A percentile compares a stretch with the other conserved stretches of the same genome.
phyloP scores from a whole-genome alignment of 1,140 invertebrate species.

The Lamellibrachia luymesi region DNA sequence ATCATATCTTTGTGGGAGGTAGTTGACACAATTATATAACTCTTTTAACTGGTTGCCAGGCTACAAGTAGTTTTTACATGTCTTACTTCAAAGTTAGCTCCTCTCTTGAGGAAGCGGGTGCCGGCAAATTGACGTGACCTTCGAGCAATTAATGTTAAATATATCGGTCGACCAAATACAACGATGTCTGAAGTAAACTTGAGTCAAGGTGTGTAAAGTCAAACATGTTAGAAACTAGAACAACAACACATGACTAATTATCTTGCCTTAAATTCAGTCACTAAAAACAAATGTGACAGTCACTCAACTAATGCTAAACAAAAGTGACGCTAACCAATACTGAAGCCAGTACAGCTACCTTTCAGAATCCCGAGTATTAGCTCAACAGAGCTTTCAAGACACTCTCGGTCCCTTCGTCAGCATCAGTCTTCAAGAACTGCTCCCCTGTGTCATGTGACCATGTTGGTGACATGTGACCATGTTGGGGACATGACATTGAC shows the following conservation, averaged over 20 bases:
- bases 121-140: constrained; percentile 89
- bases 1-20: no score
- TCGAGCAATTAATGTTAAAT: constrained; percentile 88
- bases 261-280: background rate
- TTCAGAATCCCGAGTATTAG: no score
- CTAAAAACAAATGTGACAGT: background rate
- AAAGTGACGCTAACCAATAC: background rate
- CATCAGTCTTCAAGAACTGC: no score
- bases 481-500: no score
- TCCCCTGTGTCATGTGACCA: no score
- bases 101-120: constrained; percentile 93
- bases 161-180: constrained; percentile 86
- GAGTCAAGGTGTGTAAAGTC: background rate
- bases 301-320: background rate
- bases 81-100: constrained; percentile 68
- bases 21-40: no score
- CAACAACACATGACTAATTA: background rate
- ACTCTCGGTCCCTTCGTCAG: no score
- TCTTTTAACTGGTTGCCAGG: no score
- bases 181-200: constrained; percentile 69
- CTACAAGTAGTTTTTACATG: no score
- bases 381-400: no score
- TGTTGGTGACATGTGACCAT: no score
- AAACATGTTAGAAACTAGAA: background rate
- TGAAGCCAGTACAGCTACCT: background rate